Conservation (phyloP, 2,113 vertebrate species). For the Plecturocebus donacophilus region DNA sequence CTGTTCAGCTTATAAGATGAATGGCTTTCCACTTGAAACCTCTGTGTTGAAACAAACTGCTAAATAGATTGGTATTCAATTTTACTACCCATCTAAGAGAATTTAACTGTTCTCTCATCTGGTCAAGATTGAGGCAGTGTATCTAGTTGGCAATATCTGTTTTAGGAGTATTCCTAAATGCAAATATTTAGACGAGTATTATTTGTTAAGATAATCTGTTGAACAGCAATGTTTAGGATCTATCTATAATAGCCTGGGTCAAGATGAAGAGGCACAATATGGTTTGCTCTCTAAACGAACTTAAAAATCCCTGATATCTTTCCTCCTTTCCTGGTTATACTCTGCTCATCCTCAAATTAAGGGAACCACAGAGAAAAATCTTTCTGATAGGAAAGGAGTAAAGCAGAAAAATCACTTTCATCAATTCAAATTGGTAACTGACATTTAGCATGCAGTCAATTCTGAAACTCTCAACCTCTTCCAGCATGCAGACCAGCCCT, state of each 20-base stretch:
- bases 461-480: background rate
- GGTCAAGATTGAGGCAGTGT: slow-evolving; percentile 9
- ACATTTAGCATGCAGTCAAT: background rate
- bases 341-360: background rate
- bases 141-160: background rate
- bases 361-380: background rate
- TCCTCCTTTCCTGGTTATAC: background rate
- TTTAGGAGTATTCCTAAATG: background rate
- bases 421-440: background rate
- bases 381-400: background rate
- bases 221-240: background rate
- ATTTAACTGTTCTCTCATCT: background rate
- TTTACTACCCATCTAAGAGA: background rate
- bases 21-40: slow-evolving; percentile 34
- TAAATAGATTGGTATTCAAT: background rate
- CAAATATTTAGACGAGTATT: background rate
- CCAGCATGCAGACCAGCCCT: background rate
- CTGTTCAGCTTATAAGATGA: slow-evolving; percentile 67
- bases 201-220: background rate
- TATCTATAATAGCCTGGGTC: background rate
- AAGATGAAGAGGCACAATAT: slow-evolving; percentile 51
- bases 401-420: slow-evolving; percentile 31
- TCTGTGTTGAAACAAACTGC: background rate
- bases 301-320: slow-evolving; percentile 29
- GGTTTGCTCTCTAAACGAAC: slow-evolving; percentile 25